phyloP scores from a whole-genome alignment of 2,113 vertebrate genomes.

The Oncorhynchus gorbuscha region DNA sequence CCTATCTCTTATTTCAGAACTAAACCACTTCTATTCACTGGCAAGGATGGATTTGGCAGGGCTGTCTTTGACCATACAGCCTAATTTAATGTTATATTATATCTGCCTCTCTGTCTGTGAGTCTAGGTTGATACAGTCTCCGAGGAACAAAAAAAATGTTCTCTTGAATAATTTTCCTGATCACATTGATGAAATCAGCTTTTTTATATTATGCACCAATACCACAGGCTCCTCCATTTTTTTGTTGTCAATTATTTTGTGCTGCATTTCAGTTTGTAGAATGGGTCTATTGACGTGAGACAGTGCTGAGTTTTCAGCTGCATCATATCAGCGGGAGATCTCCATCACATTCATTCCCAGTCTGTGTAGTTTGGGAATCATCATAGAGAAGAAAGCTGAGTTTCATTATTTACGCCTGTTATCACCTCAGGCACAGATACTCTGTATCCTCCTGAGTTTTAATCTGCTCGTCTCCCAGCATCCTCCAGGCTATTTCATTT shows the following conservation, averaged over 20 bases:
- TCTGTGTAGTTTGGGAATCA: slow-evolving; percentile 18
- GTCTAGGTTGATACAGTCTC: too few relatives aligned
- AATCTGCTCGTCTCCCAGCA: slow-evolving; percentile 69
- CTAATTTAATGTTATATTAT: too few relatives aligned
- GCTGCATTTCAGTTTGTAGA: background rate
- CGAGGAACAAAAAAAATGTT: background rate
- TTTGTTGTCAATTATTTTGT: background rate
- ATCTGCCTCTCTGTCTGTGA: too few relatives aligned
- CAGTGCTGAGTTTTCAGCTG: slow-evolving; percentile 20
- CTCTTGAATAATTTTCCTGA: background rate
- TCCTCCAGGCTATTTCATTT: slow-evolving; percentile 76
- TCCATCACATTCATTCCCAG: slow-evolving; percentile 10
- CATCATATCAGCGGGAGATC: background rate
- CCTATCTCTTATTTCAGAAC: too few relatives aligned
- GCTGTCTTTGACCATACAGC: too few relatives aligned
- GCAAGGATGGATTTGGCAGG: too few relatives aligned
- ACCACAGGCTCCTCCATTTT: background rate
- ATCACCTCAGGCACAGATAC: slow-evolving; percentile 55
- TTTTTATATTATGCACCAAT: background rate
- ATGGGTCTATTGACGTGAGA: slow-evolving; percentile 15
- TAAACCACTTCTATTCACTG: too few relatives aligned
- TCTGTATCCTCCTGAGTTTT: slow-evolving; percentile 70
- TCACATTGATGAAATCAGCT: background rate
- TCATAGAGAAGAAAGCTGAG: slow-evolving; percentile 41
- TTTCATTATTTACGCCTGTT: slow-evolving; percentile 68